These are phyloP conservation scores for Myripristis jacobus DNA, from an alignment of 2,797 vertebrate genomes.

Conservation along the genomic window DNA sequence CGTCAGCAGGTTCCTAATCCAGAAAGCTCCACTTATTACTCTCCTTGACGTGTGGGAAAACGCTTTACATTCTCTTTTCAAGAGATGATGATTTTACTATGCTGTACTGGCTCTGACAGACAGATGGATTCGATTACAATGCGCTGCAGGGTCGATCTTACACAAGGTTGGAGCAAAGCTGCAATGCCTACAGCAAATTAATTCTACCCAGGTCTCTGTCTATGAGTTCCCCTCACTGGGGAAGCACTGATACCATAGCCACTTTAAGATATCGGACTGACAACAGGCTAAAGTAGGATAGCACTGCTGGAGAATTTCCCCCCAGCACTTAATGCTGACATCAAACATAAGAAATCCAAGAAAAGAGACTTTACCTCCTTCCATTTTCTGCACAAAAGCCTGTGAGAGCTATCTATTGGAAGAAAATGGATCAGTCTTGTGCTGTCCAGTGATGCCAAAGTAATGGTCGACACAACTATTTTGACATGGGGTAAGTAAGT, in stretches of 20 bases:
- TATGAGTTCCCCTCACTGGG: no score
- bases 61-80: not conserved
- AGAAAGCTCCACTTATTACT: no score
- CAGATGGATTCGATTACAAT: not conserved
- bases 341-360: not conserved
- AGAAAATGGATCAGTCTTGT: not conserved
- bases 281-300: no score
- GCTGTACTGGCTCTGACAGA: not conserved
- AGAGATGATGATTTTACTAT: not conserved
- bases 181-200: not conserved
- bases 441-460: not conserved
- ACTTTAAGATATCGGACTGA: no score
- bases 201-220: not conserved
- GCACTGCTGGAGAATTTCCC: no score
- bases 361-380: not conserved
- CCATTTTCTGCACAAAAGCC: not conserved
- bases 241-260: no score
- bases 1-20: no score
- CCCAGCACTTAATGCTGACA: not conserved
- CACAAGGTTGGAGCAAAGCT: not conserved
- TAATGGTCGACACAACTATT: not conserved
- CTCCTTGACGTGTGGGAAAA: no score
- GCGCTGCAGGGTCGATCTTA: not conserved
- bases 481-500: no score
- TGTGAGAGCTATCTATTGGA: not conserved